These are phyloP conservation scores for Ptyas mucosa DNA, from an alignment of 2,113 vertebrate genomes.

Conservation along the genomic window DNA sequence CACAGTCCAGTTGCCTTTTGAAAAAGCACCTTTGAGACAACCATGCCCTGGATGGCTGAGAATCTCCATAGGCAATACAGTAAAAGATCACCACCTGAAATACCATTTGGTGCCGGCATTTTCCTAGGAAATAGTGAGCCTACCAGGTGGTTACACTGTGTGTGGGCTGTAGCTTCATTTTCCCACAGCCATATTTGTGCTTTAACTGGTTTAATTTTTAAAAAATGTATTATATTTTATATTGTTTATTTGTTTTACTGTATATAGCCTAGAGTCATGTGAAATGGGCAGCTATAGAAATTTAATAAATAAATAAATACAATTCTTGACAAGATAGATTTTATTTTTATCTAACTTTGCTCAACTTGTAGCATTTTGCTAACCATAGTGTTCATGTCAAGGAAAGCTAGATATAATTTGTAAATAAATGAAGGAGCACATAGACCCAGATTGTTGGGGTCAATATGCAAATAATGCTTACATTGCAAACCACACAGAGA, in stretches of 20 bases:
- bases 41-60: too few relatives aligned
- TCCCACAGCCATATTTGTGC: not conserved
- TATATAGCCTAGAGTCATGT: not conserved
- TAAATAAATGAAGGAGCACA: not conserved
- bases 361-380: not conserved
- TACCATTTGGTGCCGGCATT: not conserved
- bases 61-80: not conserved
- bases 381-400: not conserved
- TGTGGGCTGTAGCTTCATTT: not conserved
- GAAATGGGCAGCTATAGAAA: not conserved
- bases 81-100: not conserved
- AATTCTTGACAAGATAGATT: not conserved
- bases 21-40: too few relatives aligned
- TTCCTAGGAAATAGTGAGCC: not conserved
- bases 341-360: not conserved
- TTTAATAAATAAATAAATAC: not conserved
- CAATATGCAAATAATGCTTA: too few relatives aligned
- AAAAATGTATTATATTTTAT: not conserved
- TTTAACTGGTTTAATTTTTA: not conserved
- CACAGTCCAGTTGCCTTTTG: too few relatives aligned
- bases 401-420: not conserved
- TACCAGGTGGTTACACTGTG: not conserved
- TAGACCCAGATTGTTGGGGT: too few relatives aligned
- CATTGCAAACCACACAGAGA: too few relatives aligned
- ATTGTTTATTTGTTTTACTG: not conserved